Evolutionary conservation across 2,797 vertebrate species (phyloP).

Genomic region (Phrynocephalus forsythii): DNA sequence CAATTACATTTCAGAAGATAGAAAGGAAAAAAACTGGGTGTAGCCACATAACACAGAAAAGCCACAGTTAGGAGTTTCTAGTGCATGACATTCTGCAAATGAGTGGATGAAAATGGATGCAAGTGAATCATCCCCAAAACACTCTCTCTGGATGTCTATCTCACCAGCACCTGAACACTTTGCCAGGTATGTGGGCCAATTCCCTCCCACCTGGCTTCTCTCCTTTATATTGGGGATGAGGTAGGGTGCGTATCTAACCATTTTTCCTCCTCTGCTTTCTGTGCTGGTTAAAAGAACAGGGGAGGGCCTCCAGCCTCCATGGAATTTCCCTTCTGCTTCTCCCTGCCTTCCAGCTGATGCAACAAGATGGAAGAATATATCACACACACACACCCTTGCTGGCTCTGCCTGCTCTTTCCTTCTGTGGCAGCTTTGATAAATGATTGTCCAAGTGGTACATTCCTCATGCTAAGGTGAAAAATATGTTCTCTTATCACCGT

Average conservation of each 20-base stretch:
- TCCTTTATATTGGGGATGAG: no score
- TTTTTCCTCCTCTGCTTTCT: neutral
- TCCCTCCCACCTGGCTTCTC: neutral
- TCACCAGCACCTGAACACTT: neutral
- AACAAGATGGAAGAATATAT: neutral
- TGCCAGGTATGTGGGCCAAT: neutral
- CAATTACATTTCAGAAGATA: neutral
- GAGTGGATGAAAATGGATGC: neutral
- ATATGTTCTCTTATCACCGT: constrained; percentile 14
- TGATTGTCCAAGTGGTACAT: neutral
- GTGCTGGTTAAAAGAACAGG: neutral
- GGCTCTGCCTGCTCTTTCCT: neutral
- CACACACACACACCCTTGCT: neutral
- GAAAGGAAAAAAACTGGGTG: neutral
- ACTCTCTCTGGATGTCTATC: neutral
- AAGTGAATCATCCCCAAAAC: neutral
- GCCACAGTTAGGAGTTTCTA: neutral
- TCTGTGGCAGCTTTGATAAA: neutral
- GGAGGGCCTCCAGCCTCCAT: no score
- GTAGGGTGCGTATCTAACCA: neutral
- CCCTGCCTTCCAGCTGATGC: neutral
- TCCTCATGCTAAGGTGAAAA: neutral
- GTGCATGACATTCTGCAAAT: neutral
- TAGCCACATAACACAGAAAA: neutral
- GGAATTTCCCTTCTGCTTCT: neutral